Base-by-base conservation (phyloP, 1,140 invertebrate species). In the Cotesia typhae region DNA sequence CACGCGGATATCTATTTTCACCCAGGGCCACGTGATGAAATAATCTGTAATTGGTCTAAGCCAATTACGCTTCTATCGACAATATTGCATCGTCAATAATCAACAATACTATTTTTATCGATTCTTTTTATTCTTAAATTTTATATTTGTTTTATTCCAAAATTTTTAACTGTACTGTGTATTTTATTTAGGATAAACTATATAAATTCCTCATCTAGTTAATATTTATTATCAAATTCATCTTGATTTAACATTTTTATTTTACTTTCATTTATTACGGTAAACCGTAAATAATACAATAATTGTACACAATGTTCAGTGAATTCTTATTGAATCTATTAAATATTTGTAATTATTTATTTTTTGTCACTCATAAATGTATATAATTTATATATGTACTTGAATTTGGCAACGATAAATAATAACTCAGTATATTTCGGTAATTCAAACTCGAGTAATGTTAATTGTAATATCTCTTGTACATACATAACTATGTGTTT, bases 241-340 rank as follows among this genome's bases (percentile, higher is more conserved):
- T 28, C 2, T 47, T 14, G 59, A 69, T 75, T 70, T 37, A 72
- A 72, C 55, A 72, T 57, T 61, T 73, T 75, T 75, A 55, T 53
- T 64, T 65, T 51, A 52, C 61, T 55, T 70, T 61, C 59, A 47
- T 64, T 60, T 59, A 41, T 72, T 72, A 51, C 60, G 71, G 47
- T 70, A 72, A 72, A 37, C 67, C 64, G 64, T n/a, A 51, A 63
- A 69, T 75, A 75, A 69, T 75, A 75, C 74, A 75, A 72, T 61
- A 51, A 65, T 75, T 60, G 65, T 73, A 73, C 71, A 73, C 66
- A 68, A 53, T 68, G 47, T 37, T 71, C 10, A 28, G 61, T 59
- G 5, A 59, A 59, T 59, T 20, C 28, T 59, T 28, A 63, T 37
- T 66, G 20, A 69, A 63, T 63, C 53, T 55, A 51, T 52, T 71